Percentiles rank a stretch among this genome's conserved stretches.
Evolutionary conservation across 2,797 vertebrate genomes (phyloP).

Genomic region (Perodicticus potto): DNA sequence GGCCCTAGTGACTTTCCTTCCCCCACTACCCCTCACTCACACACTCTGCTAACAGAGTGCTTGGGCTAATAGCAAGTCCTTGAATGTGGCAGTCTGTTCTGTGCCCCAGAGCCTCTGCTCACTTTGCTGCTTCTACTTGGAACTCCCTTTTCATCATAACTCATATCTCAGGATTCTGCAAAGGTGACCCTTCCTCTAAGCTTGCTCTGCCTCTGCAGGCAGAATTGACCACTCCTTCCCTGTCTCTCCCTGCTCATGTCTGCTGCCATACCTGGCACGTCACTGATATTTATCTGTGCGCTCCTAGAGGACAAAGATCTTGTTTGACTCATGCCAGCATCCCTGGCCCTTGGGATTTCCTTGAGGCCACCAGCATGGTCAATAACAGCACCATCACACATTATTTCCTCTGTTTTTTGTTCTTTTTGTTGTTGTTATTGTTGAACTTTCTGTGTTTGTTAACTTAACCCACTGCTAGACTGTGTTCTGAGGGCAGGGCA

Average conservation of each 20-base stretch:
- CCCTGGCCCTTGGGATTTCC: neutral
- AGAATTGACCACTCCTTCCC: neutral
- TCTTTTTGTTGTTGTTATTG: neutral
- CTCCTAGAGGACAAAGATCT: neutral
- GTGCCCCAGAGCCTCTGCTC: neutral
- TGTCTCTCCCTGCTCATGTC: neutral
- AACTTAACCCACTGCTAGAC: neutral
- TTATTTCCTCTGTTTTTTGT: neutral
- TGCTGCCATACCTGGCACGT: neutral
- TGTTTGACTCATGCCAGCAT: neutral
- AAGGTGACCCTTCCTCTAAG: neutral
- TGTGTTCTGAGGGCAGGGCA: neutral
- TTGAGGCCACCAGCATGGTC: neutral
- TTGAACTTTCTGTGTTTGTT: neutral
- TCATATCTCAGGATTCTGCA: neutral
- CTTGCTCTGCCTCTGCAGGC: neutral
- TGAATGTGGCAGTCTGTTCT: neutral
- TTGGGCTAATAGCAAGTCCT: neutral
- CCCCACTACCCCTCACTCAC: neutral
- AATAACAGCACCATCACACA: too few species aligned
- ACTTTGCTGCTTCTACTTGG: neutral
- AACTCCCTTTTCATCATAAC: neutral
- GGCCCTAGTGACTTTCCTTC: neutral
- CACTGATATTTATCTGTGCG: neutral
- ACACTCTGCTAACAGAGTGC: neutral